Percentiles rank a stretch among this genome's conserved stretches.
phyloP scores from a whole-genome alignment of 2,797 vertebrate genomes.

The Ctenopoma multispine region DNA sequence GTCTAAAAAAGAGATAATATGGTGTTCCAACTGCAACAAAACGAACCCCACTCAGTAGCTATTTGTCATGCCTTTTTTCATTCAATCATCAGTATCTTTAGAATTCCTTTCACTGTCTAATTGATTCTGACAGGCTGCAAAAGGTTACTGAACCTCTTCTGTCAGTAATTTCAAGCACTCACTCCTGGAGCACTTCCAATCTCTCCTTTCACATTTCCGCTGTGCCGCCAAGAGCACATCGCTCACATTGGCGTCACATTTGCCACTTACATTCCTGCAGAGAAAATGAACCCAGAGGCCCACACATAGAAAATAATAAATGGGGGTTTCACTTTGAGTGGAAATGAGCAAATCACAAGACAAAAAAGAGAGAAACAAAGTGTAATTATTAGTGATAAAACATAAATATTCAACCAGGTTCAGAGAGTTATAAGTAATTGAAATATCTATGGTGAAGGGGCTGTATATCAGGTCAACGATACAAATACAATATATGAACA shows the following conservation, averaged over 20 bases:
- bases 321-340: slow-evolving; percentile 53
- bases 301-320: slow-evolving; percentile 39
- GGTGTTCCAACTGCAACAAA: slow-evolving; percentile 44
- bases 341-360: slow-evolving; percentile 36
- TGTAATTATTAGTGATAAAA: slow-evolving; percentile 18
- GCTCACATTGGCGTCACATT: slow-evolving; percentile 66
- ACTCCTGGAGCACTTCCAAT: slow-evolving; percentile 77
- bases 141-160: slow-evolving; percentile 82
- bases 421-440: slow-evolving; percentile 3
- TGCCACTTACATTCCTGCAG: slow-evolving; percentile 71
- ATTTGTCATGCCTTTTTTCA: slow-evolving; percentile 66
- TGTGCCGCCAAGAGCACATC: slow-evolving; percentile 71
- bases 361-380: slow-evolving; percentile 11
- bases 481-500: background rate
- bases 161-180: slow-evolving; percentile 81
- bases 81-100: slow-evolving; percentile 77
- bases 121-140: slow-evolving; percentile 79
- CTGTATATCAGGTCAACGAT: slow-evolving; percentile 15
- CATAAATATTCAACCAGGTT: slow-evolving; percentile 24
- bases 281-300: slow-evolving; percentile 61
- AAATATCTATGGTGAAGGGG: slow-evolving; percentile 17
- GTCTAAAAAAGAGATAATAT: slow-evolving; percentile 46
- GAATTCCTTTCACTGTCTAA: slow-evolving; percentile 76
- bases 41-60: slow-evolving; percentile 52
- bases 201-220: slow-evolving; percentile 75